phyloP scores from a whole-genome alignment of 2,797 vertebrate genomes.

The Cetoscarus ocellatus region DNA sequence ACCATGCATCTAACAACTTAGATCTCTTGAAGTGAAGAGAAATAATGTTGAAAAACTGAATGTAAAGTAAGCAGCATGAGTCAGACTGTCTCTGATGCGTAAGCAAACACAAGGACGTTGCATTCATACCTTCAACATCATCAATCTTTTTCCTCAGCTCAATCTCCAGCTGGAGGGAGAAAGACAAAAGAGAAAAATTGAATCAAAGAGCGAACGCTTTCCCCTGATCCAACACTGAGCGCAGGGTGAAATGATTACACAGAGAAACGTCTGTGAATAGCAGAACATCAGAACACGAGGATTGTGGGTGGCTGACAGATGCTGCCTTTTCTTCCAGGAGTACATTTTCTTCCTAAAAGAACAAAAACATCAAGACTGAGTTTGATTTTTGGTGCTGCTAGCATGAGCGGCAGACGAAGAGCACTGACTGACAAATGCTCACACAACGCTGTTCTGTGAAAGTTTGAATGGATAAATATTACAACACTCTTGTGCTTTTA shows the following conservation, averaged over 20 bases:
- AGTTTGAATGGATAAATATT: background rate
- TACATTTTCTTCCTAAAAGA: background rate
- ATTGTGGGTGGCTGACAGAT: background rate
- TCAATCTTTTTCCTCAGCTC: slow-evolving; percentile 91
- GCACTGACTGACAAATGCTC: background rate
- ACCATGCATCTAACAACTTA: no score
- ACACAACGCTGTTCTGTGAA: background rate
- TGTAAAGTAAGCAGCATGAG: background rate
- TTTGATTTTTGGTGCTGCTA: background rate
- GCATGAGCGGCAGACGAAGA: background rate
- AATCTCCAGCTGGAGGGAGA: slow-evolving; percentile 88
- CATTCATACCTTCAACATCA: slow-evolving; percentile 90
- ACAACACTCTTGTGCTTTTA: background rate
- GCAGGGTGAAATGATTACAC: slow-evolving; percentile 4
- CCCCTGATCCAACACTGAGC: background rate
- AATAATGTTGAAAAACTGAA: background rate
- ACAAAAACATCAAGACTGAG: background rate
- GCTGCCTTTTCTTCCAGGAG: slow-evolving; percentile 5
- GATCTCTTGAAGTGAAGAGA: background rate
- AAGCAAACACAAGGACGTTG: background rate
- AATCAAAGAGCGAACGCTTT: background rate
- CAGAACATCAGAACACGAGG: background rate
- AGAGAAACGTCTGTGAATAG: slow-evolving; percentile 22
- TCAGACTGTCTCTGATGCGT: background rate
- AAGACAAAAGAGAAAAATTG: slow-evolving; percentile 9